These are phyloP conservation scores for Dufourea novaeangliae DNA, from an alignment of 1,140 invertebrate genomes.

Conservation along the genomic window DNA sequence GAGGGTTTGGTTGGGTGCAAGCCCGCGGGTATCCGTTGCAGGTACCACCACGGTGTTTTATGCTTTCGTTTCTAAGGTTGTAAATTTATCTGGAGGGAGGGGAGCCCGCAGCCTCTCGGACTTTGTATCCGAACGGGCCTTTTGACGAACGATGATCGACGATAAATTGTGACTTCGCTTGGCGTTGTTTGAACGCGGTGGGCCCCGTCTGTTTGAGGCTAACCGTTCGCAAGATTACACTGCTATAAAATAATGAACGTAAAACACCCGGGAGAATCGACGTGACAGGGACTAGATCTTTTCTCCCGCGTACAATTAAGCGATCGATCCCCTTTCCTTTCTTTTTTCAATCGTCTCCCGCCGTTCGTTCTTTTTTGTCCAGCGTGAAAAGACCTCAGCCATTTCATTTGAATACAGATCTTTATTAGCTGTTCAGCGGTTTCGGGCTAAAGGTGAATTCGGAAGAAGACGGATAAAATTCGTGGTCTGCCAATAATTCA, in stretches of 20 bases:
- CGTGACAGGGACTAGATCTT: not conserved
- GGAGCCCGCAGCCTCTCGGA: slow-evolving; percentile 66
- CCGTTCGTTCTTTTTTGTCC: not conserved
- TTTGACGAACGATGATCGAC: slow-evolving; percentile 77
- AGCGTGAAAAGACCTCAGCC: not conserved
- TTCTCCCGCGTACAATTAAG: slow-evolving; percentile 6
- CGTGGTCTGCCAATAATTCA: too few species aligned
- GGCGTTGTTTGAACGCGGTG: slow-evolving; percentile 76
- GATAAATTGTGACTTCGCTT: slow-evolving; percentile 77
- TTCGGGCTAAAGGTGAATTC: not conserved
- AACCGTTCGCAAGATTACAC: slow-evolving; percentile 76
- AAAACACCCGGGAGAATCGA: slow-evolving; percentile 62
- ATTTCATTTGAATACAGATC: slow-evolving; percentile 7
- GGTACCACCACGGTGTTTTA: slow-evolving; percentile 68
- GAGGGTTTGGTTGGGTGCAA: not conserved
- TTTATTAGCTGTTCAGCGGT: not conserved
- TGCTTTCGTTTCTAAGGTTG: slow-evolving; percentile 74
- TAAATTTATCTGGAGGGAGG: slow-evolving; percentile 79
- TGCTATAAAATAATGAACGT: slow-evolving; percentile 80
- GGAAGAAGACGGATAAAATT: too few species aligned
- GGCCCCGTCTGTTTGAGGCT: slow-evolving; percentile 76
- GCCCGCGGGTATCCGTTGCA: slow-evolving; percentile 10
- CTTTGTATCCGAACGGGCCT: slow-evolving; percentile 75
- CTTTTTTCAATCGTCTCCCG: not conserved
- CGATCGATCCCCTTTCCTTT: too few species aligned